Percentiles rank a stretch among this genome's conserved stretches.
Evolutionary conservation across 1,140 invertebrate genomes (phyloP).

Genomic region (Listronotus bonariensis): DNA sequence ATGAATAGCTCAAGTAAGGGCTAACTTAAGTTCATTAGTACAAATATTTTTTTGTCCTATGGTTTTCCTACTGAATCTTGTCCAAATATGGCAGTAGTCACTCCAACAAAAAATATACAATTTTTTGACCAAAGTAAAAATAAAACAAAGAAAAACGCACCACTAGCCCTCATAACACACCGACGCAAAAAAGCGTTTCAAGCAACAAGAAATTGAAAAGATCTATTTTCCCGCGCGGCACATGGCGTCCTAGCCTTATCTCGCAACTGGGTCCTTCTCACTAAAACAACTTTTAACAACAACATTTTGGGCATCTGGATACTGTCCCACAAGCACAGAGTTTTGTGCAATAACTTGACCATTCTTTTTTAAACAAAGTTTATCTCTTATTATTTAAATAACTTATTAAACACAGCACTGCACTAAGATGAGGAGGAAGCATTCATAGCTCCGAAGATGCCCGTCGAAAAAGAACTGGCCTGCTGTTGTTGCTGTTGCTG

Average conservation of each 20-base stretch:
- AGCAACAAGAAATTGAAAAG: conserved; percentile 42
- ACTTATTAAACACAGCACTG: conserved; percentile 53
- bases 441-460: conserved; percentile 79
- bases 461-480: conserved; percentile 66
- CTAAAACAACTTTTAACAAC: conserved; percentile 35
- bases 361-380: conserved; percentile 5
- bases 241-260: conserved; percentile 33
- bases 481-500: conserved; percentile 51
- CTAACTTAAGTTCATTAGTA: neutral
- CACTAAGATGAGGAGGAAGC: conserved; percentile 78
- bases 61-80: neutral
- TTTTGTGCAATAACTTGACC: conserved; percentile 4
- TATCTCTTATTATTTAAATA: conserved; percentile 43
- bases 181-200: conserved; percentile 34
- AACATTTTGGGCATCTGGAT: conserved; percentile 17
- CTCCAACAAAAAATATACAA: conserved; percentile 10
- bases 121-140: conserved; percentile 9
- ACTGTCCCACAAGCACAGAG: neutral
- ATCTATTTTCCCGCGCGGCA: conserved; percentile 25
- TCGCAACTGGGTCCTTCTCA: conserved; percentile 33
- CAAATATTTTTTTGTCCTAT: too few species aligned
- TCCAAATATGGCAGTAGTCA: neutral
- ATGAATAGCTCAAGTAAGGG: neutral
- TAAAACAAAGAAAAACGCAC: conserved; percentile 15
- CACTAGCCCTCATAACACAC: conserved; percentile 12